Evolutionary conservation across 2,888 invertebrate species (phyloP).

Genomic region (Lymantria dispar): DNA sequence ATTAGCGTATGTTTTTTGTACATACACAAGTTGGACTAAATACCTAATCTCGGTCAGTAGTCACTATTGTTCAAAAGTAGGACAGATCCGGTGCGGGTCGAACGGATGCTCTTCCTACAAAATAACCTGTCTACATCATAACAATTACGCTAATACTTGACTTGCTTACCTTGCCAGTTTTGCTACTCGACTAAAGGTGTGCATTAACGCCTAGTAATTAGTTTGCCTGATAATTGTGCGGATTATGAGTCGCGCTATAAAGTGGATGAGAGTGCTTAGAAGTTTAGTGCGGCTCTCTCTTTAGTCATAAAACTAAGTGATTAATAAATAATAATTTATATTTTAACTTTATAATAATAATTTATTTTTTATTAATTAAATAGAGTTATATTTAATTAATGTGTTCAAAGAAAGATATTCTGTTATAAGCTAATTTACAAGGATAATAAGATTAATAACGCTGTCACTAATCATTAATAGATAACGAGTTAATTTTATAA

Average conservation of each 20-base stretch:
- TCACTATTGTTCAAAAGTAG: constrained; percentile 21
- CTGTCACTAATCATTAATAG: no score
- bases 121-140: constrained; percentile 25
- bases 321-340: no score
- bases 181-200: constrained; percentile 16
- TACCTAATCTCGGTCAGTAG: neutral
- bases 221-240: constrained; percentile 31
- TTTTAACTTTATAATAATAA: no score
- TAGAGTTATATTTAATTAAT: no score
- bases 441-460: no score
- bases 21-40: neutral
- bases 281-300: neutral
- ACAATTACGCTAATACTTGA: constrained; percentile 27
- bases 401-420: no score
- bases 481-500: no score
- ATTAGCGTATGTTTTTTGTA: no score
- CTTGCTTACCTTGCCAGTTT: constrained; percentile 4
- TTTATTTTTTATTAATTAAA: no score
- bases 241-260: constrained; percentile 25
- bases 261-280: constrained; percentile 2
- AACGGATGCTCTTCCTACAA: constrained; percentile 22
- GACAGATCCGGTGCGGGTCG: constrained; percentile 6
- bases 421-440: no score
- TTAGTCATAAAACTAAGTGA: neutral
- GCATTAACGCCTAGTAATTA: constrained; percentile 34